Base-by-base conservation (phyloP, 2,113 vertebrate genomes). In the Pelvicachromis taeniatus region DNA sequence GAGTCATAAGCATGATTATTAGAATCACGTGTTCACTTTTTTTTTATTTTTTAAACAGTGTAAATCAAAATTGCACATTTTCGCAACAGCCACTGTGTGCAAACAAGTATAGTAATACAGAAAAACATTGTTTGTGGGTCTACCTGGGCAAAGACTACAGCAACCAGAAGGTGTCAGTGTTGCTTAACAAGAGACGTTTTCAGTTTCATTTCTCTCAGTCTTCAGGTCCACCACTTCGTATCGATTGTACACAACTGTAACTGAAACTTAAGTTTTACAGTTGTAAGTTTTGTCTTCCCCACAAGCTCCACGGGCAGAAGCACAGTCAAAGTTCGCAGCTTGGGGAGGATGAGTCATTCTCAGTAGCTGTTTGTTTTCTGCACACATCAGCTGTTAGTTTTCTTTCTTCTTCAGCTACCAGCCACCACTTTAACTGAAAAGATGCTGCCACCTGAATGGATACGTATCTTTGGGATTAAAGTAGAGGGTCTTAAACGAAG, bases 401-500 rank as follows among this genome's bases (percentile, higher is more conserved):
- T 29, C 4, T 14, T 8, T 63, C 19, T 2, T 58, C 53, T 6
- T 42, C 19, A 40, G 21, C 4, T 12, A 19, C 3, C 42, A 29
- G 21, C 2, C 3, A 19, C 2, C 35, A 29, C n/a, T 42, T 12
- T 5, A 21, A n/a, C 80, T 16, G 4, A 48, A 77, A 73, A 6
- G 40, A 95, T 96, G 94, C 45, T 35, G 13, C 6, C 8, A 6
- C 0, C 4, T 4, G 16, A 88, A 26, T 95, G 93, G 94, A 77
- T 3, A 17, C 3, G 8, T 4, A 70, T 85, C 29, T 94, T 96
- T 79, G 2, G 75, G 6, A 35, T 2, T 0, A 82, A 87, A 48
- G 48, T 80, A 3, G 5, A 10, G 0, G 42, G n/a, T 3, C 84
- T 95, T 5, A 16, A 81, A 6, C 17, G 26, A 35, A 40, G 55